These are phyloP conservation scores for Pheosia gnoma DNA, from an alignment of 2,888 invertebrate species.

Conservation along the genomic window DNA sequence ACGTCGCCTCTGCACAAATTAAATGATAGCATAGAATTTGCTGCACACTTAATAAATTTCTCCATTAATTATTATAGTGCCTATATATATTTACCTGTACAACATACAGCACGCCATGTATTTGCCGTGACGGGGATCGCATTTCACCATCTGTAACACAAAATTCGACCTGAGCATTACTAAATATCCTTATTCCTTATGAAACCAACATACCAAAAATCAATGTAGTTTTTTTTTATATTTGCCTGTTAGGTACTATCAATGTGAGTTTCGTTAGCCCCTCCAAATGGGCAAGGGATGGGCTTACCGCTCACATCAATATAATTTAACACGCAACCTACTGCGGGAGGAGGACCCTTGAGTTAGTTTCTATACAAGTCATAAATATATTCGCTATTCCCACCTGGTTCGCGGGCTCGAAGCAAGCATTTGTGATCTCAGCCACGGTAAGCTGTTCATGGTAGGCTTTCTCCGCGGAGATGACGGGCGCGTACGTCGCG, in stretches of 20 bases:
- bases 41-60: too few relatives aligned
- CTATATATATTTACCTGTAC: constrained; percentile 82
- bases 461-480: constrained; percentile 96
- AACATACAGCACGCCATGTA: constrained; percentile 98
- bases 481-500: constrained; percentile 95
- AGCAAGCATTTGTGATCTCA: constrained; percentile 97
- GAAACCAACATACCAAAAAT: too few relatives aligned
- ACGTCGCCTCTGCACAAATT: constrained; percentile 90
- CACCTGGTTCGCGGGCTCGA: constrained; percentile 95
- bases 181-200: too few relatives aligned
- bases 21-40: not conserved
- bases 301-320: too few relatives aligned
- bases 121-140: constrained; percentile 95
- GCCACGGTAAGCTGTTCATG: constrained; percentile 95
- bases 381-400: not conserved
- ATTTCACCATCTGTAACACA: constrained; percentile 91
- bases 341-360: too few relatives aligned
- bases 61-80: too few relatives aligned
- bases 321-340: too few relatives aligned
- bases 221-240: too few relatives aligned
- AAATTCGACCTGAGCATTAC: not conserved
- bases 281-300: too few relatives aligned
- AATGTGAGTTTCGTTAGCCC: too few relatives aligned
- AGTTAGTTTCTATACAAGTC: not conserved
- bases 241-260: too few relatives aligned